A percentile compares a stretch with the other conserved stretches of the same genome.
phyloP scores from a whole-genome alignment of 2,113 vertebrate species.

The Neomonachus schauinslandi region DNA sequence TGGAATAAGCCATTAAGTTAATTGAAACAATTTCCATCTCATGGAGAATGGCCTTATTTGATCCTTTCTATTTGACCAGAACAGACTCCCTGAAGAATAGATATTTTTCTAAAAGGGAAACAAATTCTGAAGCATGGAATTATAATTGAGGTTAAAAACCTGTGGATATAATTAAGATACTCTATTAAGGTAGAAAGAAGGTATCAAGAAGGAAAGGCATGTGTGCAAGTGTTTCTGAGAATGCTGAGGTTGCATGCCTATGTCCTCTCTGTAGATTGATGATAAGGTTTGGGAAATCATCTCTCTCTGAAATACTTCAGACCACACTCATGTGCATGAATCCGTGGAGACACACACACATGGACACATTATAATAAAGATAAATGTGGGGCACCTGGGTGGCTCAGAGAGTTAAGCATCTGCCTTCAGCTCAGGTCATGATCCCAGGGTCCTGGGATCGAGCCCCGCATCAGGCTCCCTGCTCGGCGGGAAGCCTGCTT shows the following conservation, averaged over 20 bases:
- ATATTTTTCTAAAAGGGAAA: constrained; percentile 28
- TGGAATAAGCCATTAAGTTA: not conserved
- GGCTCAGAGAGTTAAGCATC: too few relatives aligned
- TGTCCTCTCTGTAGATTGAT: not conserved
- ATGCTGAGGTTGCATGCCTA: not conserved
- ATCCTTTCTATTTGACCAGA: constrained; percentile 43
- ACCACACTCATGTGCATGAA: not conserved
- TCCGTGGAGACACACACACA: not conserved
- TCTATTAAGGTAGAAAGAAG: not conserved
- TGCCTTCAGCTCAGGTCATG: too few relatives aligned
- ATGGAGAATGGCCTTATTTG: not conserved
- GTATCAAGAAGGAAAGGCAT: not conserved
- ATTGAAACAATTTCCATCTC: constrained; percentile 11
- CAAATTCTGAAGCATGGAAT: constrained; percentile 1
- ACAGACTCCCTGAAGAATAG: not conserved
- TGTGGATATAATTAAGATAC: not conserved
- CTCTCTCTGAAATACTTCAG: not conserved
- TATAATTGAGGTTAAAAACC: not conserved
- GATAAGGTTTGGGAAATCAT: not conserved
- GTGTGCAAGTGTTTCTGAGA: not conserved
- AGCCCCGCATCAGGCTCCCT: too few relatives aligned
- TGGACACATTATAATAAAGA: not conserved
- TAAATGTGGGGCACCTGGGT: not conserved
- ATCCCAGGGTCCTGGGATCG: too few relatives aligned
- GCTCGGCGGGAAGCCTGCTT: too few relatives aligned